phyloP scores from a whole-genome alignment of 2,888 invertebrate genomes.

The Eupithecia subumbrata region DNA sequence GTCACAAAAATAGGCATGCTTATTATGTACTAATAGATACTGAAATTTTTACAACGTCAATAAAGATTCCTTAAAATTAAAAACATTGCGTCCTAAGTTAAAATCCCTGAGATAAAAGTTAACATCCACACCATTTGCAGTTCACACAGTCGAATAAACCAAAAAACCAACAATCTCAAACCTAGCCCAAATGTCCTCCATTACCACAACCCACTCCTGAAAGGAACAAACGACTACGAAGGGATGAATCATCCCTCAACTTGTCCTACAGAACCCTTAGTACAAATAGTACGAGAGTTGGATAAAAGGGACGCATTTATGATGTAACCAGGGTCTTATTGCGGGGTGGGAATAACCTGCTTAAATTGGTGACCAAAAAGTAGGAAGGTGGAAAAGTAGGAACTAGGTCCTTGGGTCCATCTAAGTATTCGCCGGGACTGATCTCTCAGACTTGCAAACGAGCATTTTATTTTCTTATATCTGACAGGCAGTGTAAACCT shows the following conservation, averaged over 20 bases:
- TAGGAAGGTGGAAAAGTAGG: too few relatives aligned
- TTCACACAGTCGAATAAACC: not conserved
- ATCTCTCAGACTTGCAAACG: not conserved
- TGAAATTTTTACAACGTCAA: too few relatives aligned
- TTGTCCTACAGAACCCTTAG: constrained; percentile 36
- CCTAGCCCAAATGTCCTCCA: constrained; percentile 5
- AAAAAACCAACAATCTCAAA: constrained; percentile 9
- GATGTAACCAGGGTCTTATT: not conserved
- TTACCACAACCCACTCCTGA: constrained; percentile 13
- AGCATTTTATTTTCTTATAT: too few relatives aligned
- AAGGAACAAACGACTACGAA: constrained; percentile 39
- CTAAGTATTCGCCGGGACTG: too few relatives aligned
- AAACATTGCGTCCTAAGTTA: not conserved
- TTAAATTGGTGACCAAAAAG: not conserved
- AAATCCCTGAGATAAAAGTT: not conserved
- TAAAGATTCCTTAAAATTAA: not conserved
- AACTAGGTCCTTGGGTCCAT: too few relatives aligned
- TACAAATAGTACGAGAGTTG: constrained; percentile 25
- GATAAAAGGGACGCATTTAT: constrained; percentile 13
- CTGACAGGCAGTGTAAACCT: too few relatives aligned
- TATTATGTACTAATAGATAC: too few relatives aligned
- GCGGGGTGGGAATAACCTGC: not conserved
- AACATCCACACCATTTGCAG: not conserved
- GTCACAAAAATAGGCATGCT: too few relatives aligned
- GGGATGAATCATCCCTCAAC: constrained; percentile 41